Conservation (phyloP, 2,113 vertebrate species). For the Microcebus murinus region DNA sequence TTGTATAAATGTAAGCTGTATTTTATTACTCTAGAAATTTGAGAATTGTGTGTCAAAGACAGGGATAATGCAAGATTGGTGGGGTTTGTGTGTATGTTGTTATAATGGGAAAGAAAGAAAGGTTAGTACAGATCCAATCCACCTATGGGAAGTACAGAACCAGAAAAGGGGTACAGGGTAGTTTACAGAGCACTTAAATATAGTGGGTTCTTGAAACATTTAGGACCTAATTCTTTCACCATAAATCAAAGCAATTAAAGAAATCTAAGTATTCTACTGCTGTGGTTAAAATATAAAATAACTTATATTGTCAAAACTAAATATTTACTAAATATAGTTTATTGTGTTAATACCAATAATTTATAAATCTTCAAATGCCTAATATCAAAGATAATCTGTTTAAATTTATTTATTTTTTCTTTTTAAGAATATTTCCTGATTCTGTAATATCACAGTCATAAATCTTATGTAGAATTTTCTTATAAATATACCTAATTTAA, state of each 20-base stretch:
- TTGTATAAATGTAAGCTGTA: background rate
- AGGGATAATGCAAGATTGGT: background rate
- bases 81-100: fast-evolving
- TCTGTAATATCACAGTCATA: background rate
- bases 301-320: background rate
- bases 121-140: background rate
- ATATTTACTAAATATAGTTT: background rate
- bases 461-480: background rate
- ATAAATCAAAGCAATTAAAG: background rate
- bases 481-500: background rate
- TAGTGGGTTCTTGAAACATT: background rate
- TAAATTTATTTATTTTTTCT: slow-evolving; percentile 9
- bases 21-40: background rate
- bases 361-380: background rate
- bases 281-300: background rate
- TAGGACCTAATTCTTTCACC: background rate
- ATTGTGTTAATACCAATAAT: background rate
- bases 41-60: background rate
- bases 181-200: background rate
- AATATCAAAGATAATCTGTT: background rate
- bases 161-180: background rate
- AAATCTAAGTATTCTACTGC: background rate
- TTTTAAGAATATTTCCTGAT: background rate
- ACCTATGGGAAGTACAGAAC: background rate
- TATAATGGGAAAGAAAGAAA: background rate